Percentiles rank a stretch among this genome's conserved stretches.
These are phyloP conservation scores for Pasiphila rectangulata DNA, from an alignment of 2,888 invertebrate genomes.

Conservation along the genomic window DNA sequence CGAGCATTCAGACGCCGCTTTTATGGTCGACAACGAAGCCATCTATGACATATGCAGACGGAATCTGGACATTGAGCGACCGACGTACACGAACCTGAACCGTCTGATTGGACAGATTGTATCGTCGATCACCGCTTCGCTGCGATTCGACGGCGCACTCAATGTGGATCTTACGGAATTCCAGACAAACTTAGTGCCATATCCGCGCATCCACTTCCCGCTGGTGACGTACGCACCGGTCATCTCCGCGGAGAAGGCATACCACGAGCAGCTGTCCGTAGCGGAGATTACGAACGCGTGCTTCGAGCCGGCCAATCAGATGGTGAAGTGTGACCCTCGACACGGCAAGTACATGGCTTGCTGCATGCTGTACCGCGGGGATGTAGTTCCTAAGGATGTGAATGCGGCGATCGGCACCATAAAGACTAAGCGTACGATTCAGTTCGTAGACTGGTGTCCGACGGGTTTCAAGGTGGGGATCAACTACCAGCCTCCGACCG, in stretches of 20 bases:
- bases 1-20: slow-evolving; percentile 97
- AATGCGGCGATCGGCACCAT: slow-evolving; percentile 96
- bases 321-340: slow-evolving; percentile 95
- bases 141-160: slow-evolving; percentile 94
- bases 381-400: slow-evolving; percentile 96
- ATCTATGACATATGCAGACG: slow-evolving; percentile 95
- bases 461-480: slow-evolving; percentile 90
- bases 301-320: slow-evolving; percentile 97
- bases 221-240: slow-evolving; percentile 95
- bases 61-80: slow-evolving; percentile 96
- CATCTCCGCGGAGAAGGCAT: slow-evolving; percentile 95
- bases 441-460: slow-evolving; percentile 96
- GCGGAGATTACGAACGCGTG: slow-evolving; percentile 97
- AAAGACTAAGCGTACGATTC: slow-evolving; percentile 95
- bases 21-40: slow-evolving; percentile 96
- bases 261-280: slow-evolving; percentile 94
- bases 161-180: slow-evolving; percentile 96
- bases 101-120: slow-evolving; percentile 97
- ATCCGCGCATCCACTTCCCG: slow-evolving; percentile 97
- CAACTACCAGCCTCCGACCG: slow-evolving; percentile 93
- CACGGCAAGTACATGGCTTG: slow-evolving; percentile 97
- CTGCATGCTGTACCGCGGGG: slow-evolving; percentile 96
- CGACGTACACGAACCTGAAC: slow-evolving; percentile 97
- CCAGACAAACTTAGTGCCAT: slow-evolving; percentile 96
- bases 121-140: slow-evolving; percentile 93